A percentile compares a stretch with the other conserved stretches of the same genome.
Conservation (phyloP, 2,113 vertebrate species). For the Galeopterus variegatus region DNA sequence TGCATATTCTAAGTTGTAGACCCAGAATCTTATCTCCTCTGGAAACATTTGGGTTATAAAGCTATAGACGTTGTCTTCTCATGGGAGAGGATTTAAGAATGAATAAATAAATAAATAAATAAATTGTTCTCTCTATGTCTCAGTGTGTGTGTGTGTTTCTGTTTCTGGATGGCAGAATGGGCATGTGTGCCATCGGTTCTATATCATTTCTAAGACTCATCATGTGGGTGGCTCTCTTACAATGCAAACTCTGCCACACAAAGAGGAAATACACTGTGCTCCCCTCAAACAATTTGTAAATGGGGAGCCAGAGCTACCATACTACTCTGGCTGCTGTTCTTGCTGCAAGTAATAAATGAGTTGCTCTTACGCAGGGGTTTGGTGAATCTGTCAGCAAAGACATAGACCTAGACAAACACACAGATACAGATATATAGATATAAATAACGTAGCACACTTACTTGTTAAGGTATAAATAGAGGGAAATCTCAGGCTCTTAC, state of each 20-base stretch:
- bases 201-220: neutral
- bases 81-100: neutral
- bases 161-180: neutral
- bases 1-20: neutral
- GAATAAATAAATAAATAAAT: too few relatives aligned
- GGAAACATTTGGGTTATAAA: neutral
- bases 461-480: neutral
- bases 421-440: neutral
- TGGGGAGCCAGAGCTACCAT: too few relatives aligned
- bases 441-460: too few relatives aligned
- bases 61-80: neutral
- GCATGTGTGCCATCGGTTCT: neutral
- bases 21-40: neutral
- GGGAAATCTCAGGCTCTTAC: neutral
- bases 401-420: neutral
- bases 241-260: neutral
- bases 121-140: accelerated
- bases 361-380: neutral
- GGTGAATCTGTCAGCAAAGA: neutral
- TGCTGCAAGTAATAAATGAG: too few relatives aligned
- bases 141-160: accelerated
- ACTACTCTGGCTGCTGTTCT: too few relatives aligned
- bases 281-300: neutral
- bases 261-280: neutral
- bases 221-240: neutral